phyloP scores from a whole-genome alignment of 2,888 invertebrate species.

The Agonopterix arenella region DNA sequence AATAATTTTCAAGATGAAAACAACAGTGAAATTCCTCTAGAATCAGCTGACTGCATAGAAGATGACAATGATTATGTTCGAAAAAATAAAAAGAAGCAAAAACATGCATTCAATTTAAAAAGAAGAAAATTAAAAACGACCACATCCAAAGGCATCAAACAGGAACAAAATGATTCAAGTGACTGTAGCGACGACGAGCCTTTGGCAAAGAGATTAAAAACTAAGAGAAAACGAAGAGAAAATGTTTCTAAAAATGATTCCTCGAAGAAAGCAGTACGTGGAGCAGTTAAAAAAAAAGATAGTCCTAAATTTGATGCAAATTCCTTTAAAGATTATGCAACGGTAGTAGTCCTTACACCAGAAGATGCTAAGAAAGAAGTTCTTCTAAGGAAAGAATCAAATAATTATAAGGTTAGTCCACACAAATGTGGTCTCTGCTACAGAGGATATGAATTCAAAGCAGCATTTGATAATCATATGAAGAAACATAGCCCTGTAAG shows the following conservation, averaged over 20 bases:
- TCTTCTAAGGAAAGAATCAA: conserved; percentile 30
- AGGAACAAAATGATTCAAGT: conserved; percentile 4
- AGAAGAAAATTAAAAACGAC: conserved; percentile 8
- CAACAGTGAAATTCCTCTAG: not conserved
- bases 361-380: conserved; percentile 35
- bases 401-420: conserved; percentile 28
- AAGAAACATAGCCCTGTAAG: conserved; percentile 34
- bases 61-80: not conserved
- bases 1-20: not conserved
- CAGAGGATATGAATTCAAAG: conserved; percentile 28
- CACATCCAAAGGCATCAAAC: conserved; percentile 5
- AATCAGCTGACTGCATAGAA: not conserved
- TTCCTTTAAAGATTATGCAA: conserved; percentile 30
- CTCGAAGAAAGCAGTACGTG: not conserved
- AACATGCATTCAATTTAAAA: not conserved
- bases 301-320: conserved; percentile 12
- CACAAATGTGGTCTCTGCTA: conserved; percentile 36
- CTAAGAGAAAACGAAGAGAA: conserved; percentile 2
- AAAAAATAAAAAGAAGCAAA: not conserved
- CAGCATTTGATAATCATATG: conserved; percentile 32
- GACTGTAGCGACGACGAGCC: conserved; percentile 28
- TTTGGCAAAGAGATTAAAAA: conserved; percentile 14
- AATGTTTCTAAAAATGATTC: conserved; percentile 5
- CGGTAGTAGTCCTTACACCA: conserved; percentile 23
- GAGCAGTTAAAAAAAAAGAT: not conserved